Evolutionary conservation across 2,888 invertebrate genomes (phyloP).

Genomic region (Harmothoe impar): DNA sequence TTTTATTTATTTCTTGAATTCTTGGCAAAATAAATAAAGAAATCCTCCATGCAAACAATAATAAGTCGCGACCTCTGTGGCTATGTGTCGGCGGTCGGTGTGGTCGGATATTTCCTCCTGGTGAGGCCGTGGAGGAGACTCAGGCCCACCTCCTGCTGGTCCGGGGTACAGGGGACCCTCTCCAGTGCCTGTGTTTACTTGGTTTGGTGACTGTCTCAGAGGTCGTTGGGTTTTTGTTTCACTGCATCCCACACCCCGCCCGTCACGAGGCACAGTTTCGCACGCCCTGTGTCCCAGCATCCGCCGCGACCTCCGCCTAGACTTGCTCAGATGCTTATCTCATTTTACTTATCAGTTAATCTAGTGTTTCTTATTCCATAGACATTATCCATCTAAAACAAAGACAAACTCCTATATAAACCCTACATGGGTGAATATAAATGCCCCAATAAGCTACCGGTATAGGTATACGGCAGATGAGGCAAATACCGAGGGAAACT

Average conservation of each 20-base stretch:
- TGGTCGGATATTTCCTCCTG: slow-evolving; percentile 6
- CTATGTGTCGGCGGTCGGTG: background rate
- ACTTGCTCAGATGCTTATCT: background rate
- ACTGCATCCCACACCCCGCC: background rate
- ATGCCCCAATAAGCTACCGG: too few relatives aligned
- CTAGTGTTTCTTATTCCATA: too few relatives aligned
- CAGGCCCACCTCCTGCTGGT: background rate
- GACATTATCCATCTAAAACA: too few relatives aligned
- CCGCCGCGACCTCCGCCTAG: slow-evolving; percentile 23
- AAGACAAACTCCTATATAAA: too few relatives aligned
- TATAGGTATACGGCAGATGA: too few relatives aligned
- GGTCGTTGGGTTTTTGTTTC: background rate
- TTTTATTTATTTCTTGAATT: too few relatives aligned
- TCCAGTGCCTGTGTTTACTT: slow-evolving; percentile 11
- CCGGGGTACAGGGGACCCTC: background rate
- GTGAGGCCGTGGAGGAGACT: background rate
- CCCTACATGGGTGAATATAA: too few relatives aligned
- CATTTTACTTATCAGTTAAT: too few relatives aligned
- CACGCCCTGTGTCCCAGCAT: slow-evolving; percentile 10
- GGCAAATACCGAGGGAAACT: too few relatives aligned
- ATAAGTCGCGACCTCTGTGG: background rate
- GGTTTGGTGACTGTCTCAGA: background rate
- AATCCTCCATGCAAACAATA: background rate
- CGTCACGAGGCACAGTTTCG: slow-evolving; percentile 23
- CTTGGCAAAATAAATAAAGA: too few relatives aligned